Evolutionary conservation across 2,113 vertebrate species (phyloP).

Genomic region (Poeciliopsis turrubarensis): DNA sequence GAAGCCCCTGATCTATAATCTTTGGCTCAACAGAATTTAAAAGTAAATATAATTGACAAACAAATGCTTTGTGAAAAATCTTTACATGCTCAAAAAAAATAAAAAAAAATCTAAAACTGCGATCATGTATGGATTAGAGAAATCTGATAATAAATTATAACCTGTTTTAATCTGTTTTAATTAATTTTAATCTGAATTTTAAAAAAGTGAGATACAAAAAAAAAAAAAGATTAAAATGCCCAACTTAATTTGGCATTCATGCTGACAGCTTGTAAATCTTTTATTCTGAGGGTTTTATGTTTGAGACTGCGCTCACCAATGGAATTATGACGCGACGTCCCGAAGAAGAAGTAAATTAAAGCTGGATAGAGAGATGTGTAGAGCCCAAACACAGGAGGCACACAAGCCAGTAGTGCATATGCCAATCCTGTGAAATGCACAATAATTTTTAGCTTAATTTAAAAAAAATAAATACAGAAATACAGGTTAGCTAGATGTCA

Average conservation of each 20-base stretch:
- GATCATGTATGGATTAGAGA: background rate
- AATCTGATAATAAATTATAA: background rate
- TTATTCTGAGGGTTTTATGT: background rate
- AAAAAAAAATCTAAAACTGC: background rate
- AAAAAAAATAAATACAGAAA: background rate
- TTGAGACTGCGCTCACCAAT: slow-evolving; percentile 81
- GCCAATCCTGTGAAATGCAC: slow-evolving; percentile 85
- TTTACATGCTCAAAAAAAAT: background rate
- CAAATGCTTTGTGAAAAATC: no score
- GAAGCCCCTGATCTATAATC: no score
- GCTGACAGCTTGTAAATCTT: no score
- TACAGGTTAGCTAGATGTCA: background rate
- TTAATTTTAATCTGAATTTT: background rate
- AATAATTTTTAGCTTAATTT: background rate
- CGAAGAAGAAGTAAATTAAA: slow-evolving; percentile 93
- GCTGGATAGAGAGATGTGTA: slow-evolving; percentile 93
- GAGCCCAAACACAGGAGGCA: slow-evolving; percentile 91
- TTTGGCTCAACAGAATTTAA: no score
- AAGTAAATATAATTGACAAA: no score
- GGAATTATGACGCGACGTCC: slow-evolving; percentile 94
- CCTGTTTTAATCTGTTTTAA: background rate
- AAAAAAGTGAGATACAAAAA: background rate
- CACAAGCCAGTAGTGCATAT: slow-evolving; percentile 91
- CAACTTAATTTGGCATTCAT: no score
- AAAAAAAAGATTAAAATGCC: background rate